Percentiles rank a stretch among this genome's conserved stretches.
Evolutionary conservation across 2,888 invertebrate genomes (phyloP).

Genomic region (Cremastobaeus sp.): DNA sequence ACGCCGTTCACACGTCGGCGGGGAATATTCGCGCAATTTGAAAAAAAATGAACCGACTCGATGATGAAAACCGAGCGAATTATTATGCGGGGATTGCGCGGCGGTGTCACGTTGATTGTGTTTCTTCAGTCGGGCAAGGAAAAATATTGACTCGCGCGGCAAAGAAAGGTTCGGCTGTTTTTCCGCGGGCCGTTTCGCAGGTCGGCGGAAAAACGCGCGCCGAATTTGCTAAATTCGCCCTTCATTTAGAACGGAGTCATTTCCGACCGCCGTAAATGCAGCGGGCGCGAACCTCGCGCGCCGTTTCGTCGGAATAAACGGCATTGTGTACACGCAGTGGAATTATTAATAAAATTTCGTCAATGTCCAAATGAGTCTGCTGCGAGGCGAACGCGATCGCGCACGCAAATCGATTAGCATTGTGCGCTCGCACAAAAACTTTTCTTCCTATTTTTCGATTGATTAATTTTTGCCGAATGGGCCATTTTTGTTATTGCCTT

Average conservation of each 20-base stretch:
- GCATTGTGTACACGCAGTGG: conserved; percentile 7
- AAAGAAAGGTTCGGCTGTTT: not conserved
- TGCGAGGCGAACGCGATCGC: not conserved
- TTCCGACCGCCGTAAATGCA: conserved; percentile 11
- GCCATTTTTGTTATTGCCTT: no score
- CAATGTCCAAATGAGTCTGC: conserved; percentile 7
- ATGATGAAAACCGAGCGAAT: conserved; percentile 7
- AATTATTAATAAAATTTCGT: conserved; percentile 35
- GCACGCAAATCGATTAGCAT: conserved; percentile 1
- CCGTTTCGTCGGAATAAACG: conserved; percentile 25
- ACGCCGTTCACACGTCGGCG: conserved; percentile 12
- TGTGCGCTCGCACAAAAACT: not conserved
- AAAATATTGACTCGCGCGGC: conserved; percentile 11
- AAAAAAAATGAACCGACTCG: conserved; percentile 7
- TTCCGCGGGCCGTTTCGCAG: not conserved
- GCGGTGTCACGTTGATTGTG: conserved; percentile 19
- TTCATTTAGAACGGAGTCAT: conserved; percentile 37
- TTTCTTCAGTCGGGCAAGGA: conserved; percentile 16
- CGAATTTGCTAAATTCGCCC: conserved; percentile 27
- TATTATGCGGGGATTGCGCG: conserved; percentile 18
- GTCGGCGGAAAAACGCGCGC: no score
- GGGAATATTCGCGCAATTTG: conserved; percentile 22
- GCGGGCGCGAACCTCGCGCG: not conserved
- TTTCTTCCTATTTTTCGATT: no score
- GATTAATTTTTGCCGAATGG: no score